Evolutionary conservation across 2,888 invertebrate species (phyloP).

Genomic region (Tridacna gigas): DNA sequence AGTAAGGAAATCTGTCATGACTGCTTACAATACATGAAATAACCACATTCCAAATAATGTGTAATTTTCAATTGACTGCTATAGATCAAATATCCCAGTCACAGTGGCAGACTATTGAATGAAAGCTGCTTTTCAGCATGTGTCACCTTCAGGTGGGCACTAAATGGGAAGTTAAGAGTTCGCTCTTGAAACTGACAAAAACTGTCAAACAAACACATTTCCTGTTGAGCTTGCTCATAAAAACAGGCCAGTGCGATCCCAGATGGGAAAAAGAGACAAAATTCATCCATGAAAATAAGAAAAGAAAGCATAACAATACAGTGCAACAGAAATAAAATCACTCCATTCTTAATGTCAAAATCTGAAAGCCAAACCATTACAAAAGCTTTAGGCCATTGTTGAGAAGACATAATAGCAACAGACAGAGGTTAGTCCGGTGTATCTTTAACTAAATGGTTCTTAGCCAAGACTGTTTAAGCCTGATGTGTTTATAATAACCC

Average conservation of each 20-base stretch:
- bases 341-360: conserved; percentile 4
- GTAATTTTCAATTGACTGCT: background rate
- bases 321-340: conserved; percentile 10
- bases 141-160: conserved; percentile 9
- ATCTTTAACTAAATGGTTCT: conserved; percentile 64
- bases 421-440: conserved; percentile 46
- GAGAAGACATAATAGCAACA: conserved; percentile 59
- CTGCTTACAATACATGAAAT: background rate
- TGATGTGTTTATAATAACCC: conserved; percentile 68
- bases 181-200: conserved; percentile 65
- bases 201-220: conserved; percentile 67
- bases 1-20: background rate
- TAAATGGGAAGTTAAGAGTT: conserved; percentile 17
- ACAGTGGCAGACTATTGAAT: conserved; percentile 3
- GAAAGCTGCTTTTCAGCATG: background rate
- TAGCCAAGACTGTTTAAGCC: conserved; percentile 56
- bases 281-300: background rate
- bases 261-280: background rate
- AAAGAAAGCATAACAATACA: background rate
- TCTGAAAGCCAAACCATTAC: background rate
- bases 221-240: conserved; percentile 57
- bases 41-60: background rate
- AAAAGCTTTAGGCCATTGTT: conserved; percentile 56
- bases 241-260: conserved; percentile 16
- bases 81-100: background rate